Conservation (phyloP, 2,113 vertebrate genomes). For the Tenrec ecaudatus region DNA sequence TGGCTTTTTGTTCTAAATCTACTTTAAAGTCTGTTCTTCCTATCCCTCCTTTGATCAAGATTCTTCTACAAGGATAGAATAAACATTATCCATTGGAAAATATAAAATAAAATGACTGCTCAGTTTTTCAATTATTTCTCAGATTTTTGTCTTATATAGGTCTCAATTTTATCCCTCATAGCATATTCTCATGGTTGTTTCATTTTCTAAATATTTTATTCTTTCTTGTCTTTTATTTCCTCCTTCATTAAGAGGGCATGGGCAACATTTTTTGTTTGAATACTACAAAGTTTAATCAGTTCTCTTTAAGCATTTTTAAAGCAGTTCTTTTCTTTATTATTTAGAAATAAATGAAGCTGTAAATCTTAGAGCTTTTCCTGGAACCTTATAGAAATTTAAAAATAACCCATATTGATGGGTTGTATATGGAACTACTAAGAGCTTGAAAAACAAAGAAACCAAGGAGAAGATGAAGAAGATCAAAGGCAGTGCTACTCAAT, state of each 20-base stretch:
- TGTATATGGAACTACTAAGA: constrained; percentile 39
- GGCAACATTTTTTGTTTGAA: not conserved
- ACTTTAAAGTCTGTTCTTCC: no score
- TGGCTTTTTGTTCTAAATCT: no score
- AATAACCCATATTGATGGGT: not conserved
- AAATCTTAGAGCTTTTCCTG: constrained; percentile 21
- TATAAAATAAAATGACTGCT: not conserved
- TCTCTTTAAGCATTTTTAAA: not conserved
- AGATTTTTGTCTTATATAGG: not conserved
- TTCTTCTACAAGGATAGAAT: constrained; percentile 13
- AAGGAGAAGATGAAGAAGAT: not conserved
- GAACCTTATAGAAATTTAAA: constrained; percentile 10
- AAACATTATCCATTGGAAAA: constrained; percentile 38
- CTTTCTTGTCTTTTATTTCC: not conserved
- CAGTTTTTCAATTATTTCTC: not conserved
- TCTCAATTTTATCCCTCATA: not conserved
- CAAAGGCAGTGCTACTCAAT: not conserved
- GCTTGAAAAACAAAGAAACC: no score
- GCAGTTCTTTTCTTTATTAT: constrained; percentile 14
- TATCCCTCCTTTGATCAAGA: no score
- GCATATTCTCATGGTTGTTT: not conserved
- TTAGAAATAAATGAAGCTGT: not conserved
- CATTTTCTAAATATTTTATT: not conserved
- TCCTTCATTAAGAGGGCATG: not conserved
- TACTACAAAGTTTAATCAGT: not conserved